Base-by-base conservation (phyloP, 2,888 invertebrate species). In the Linyphia triangularis region DNA sequence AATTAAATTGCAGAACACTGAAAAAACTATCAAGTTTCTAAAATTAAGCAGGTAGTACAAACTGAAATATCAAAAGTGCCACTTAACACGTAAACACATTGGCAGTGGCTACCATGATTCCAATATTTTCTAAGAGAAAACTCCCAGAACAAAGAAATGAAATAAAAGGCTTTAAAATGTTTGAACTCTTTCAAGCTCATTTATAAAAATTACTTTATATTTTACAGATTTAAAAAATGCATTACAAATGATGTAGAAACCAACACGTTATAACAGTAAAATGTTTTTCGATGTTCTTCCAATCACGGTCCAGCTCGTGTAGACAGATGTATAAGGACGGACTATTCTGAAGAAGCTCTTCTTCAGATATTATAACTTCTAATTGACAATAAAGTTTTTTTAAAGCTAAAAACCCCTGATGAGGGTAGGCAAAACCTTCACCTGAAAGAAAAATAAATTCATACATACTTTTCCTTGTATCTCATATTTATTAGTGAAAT, bases 381-480 rank as follows among this genome's bases (percentile, higher is more conserved):
- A 77, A 19, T 37, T 75, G 69, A 16, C 69, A 82, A 6, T 59
- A 13, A n/a, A 88, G n/a, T 28, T 88, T 88, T 26, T 75, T 82
- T 1, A 88, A 61, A 33, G 82, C 67, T 70, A 77, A 30, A 77
- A 69, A 88, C 5, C 81, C 88, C 40, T 75, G 82, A 24, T 81
- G 88, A 3, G 67, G 67, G 43, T 61, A 77, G 7, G 69, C 63
- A 37, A 88, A 82, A 10, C 43, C 72, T 61, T 70, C 78, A 72
- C 9, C 84, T 84, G 59, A 33, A 70, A 82, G 37, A 37, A 59
- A 69, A 37, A 16, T 51, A 51, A 51, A 70, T 19, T 40, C 1
- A 24, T 40, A 5, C 37, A 40, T 13, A 40, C 2, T 70, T 19
- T 0, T 28, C 30, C n/a, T n/a, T n/a, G n/a, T n/a, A n/a, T n/a